Conservation (phyloP, 2,113 vertebrate species). For the Paraplagusia blochii region DNA sequence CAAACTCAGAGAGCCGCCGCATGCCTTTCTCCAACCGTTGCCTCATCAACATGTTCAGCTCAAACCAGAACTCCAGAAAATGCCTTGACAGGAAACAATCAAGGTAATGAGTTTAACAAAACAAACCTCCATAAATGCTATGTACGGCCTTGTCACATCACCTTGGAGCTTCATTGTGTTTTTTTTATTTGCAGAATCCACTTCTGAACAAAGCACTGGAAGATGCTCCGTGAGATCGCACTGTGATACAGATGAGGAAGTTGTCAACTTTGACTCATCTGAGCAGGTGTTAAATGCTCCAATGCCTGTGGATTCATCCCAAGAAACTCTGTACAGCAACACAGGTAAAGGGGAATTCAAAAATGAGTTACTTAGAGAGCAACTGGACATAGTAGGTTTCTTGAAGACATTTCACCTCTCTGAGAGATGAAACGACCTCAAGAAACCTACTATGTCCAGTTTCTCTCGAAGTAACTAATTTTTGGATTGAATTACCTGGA, state of each 20-base stretch:
- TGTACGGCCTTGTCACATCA: no score
- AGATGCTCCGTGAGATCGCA: background rate
- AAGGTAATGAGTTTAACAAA: conserved; percentile 29
- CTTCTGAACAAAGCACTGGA: conserved; percentile 26
- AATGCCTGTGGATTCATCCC: background rate
- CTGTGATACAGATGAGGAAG: conserved; percentile 14
- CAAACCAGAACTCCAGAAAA: conserved; percentile 18
- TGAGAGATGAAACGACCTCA: background rate
- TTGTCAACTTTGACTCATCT: background rate
- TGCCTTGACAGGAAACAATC: background rate
- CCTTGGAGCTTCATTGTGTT: no score
- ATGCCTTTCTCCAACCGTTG: background rate
- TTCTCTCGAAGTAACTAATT: no score
- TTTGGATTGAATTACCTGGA: no score
- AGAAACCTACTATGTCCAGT: no score
- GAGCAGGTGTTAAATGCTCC: conserved; percentile 27
- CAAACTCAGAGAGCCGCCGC: conserved; percentile 14
- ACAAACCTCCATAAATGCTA: background rate
- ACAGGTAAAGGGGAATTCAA: no score
- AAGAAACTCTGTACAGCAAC: conserved; percentile 31
- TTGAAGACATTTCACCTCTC: no score
- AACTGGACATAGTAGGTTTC: no score
- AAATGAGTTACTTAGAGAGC: no score
- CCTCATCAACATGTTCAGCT: conserved; percentile 7
- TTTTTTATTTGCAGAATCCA: conserved; percentile 38